phyloP scores from a whole-genome alignment of 2,113 vertebrate species.

The Salvelinus alpinus region DNA sequence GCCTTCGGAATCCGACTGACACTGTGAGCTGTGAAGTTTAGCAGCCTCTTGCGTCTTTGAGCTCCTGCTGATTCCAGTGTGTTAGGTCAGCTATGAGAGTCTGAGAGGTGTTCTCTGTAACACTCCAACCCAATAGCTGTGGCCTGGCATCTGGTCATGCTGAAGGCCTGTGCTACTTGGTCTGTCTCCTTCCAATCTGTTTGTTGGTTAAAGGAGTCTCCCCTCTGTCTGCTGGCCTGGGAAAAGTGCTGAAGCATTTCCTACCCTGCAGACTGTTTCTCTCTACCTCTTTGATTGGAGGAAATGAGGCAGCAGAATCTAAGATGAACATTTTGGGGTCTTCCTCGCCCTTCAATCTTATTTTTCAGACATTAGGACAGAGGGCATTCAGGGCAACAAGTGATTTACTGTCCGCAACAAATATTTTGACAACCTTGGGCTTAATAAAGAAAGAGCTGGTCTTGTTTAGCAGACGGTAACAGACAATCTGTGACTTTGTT shows the following conservation, averaged over 20 bases:
- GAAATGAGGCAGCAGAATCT: conserved; percentile 76
- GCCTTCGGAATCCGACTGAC: no score
- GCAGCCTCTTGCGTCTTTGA: background rate
- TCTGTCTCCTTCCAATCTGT: conserved; percentile 4
- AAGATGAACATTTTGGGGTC: conserved; percentile 22
- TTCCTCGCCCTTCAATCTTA: conserved; percentile 12
- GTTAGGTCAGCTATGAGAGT: background rate
- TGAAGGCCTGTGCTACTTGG: conserved; percentile 6
- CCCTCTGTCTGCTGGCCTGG: conserved; percentile 9
- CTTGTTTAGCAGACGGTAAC: conserved; percentile 2
- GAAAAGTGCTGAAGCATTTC: conserved; percentile 76
- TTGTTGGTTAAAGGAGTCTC: conserved; percentile 17
- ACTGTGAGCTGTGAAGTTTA: no score
- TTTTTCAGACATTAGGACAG: conserved; percentile 4
- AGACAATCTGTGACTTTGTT: background rate
- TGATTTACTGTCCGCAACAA: conserved; percentile 2
- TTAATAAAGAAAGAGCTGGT: background rate
- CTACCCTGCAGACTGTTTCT: conserved; percentile 33
- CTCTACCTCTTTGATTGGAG: conserved; percentile 46
- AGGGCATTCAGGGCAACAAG: conserved; percentile 1
- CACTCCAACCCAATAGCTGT: background rate
- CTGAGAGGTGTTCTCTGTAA: background rate
- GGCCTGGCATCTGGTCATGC: background rate
- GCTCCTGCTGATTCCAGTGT: background rate
- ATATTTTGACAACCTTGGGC: background rate